Base-by-base conservation (phyloP, 2,888 invertebrate genomes). In the Microplitis deprimator region DNA sequence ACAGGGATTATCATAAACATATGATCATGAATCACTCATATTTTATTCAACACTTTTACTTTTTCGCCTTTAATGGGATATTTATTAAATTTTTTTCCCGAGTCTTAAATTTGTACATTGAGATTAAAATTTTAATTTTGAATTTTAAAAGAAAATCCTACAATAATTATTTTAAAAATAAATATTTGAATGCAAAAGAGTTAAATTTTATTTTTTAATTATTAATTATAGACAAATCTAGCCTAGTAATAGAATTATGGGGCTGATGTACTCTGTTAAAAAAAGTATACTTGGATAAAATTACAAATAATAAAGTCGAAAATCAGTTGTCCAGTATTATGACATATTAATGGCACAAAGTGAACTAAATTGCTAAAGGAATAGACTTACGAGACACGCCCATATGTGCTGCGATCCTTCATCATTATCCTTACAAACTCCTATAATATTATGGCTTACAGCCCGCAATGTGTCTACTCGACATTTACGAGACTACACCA, bases 21-120 rank as follows among this genome's bases (percentile, higher is more conserved):
- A 77, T 69, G 73, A 69, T 69, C 59, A 59, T 68, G 59, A 77
- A 73, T 77, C 73, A 77, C 65, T 64, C 73, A 77, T 69, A 40
- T 77, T 71, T 73, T 65, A 38, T 65, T 65, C 29, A 13, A 29
- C 2, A 65, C 6, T 65, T 13, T 65, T 29, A 41, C 20, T 40
- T 20, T 39, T 40, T 8, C 7, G 16, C 39, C n/a, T 69, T 7
- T 38, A 3, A 16, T 59, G 5, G 29, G 1, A 17, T 41, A n/a
- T 50, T 20, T 20, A 20, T 20, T 20, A 20, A 20, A 20, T 1
- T 20, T 20, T 20, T 20, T 20, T 20, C 20, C 20, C 20, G 20
- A 40, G 5, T 7, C 6, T 10, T n/a, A 39, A 8, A 41, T 59
- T 5, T n/a, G 5, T 13, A 3, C 59, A 5, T 8, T 1, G 6